Base-by-base conservation (phyloP, 2,797 vertebrate species). In the Orestias chungarensis region DNA sequence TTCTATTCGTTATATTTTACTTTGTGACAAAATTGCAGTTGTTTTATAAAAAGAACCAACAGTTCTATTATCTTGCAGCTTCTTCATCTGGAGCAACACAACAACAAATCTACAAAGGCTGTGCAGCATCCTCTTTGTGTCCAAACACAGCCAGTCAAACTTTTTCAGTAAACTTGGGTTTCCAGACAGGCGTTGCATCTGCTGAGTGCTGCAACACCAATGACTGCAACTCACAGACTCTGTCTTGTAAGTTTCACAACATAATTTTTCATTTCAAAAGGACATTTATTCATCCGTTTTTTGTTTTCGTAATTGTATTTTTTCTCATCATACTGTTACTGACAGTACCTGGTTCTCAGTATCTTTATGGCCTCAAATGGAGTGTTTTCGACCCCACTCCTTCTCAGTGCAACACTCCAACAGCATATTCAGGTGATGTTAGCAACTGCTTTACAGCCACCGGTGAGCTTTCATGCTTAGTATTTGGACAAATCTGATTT, bases 121-220 rank as follows among this genome's bases (percentile, higher is more conserved):
- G 81, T 66, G 78, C 74, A 7, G 0, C 70, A 0, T 6, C 74
- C 29, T 25, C 64, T 4, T 4, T 70, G 42, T 87, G 78, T 80
- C 70, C 61, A 47, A 0, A 0, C 1, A 4, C n/a, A 4, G 62
- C 12, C 1, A 0, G 2, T 42, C 33, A 44, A 18, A 70, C 27
- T 5, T 76, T 71, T 61, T 83, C 76, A 29, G 17, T 5, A 0
- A 42, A 54, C 49, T 0, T 70, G 0, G 71, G 65, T 23, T 0
- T 4, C 59, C 0, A 0, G 0, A 50, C 27, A 12, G 50, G n/a
- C 29, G 17, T 54, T 29, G 25, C 49, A n/a, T 50, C 66, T 23
- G 33, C 44, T 23, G 0, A 0, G 0, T 88, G 82, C 65, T 88
- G 83, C 71, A 38, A 70, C 71, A 73, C 68, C 23, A 25, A 75